phyloP scores from a whole-genome alignment of 2,113 vertebrate species.

The Acrocephalus kingi region DNA sequence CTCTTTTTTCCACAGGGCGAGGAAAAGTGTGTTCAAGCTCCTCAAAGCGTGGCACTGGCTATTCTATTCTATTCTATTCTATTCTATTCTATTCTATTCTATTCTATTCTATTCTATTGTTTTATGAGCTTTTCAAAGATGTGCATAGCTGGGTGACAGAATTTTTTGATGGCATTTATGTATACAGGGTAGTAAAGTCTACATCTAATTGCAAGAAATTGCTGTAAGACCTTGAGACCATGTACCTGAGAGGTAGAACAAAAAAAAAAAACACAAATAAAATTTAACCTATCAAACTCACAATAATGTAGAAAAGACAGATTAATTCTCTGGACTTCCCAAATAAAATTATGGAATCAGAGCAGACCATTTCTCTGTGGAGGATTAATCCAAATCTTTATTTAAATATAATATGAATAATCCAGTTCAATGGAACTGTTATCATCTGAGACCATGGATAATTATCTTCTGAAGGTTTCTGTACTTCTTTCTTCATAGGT shows the following conservation, averaged over 20 bases:
- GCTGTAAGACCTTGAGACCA: background rate
- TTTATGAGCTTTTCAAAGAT: background rate
- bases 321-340: background rate
- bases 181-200: background rate
- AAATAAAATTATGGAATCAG: background rate
- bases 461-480: background rate
- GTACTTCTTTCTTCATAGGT: background rate
- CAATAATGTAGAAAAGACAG: background rate
- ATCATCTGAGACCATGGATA: background rate
- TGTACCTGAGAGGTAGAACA: background rate
- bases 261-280: accelerated
- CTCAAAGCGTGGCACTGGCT: background rate
- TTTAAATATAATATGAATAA: background rate
- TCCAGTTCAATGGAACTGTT: background rate
- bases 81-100: background rate
- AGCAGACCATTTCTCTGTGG: background rate
- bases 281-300: background rate
- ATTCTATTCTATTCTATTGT: background rate
- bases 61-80: background rate
- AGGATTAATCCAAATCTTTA: background rate
- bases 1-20: background rate
- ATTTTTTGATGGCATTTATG: background rate
- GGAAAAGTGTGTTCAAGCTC: background rate
- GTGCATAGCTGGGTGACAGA: background rate
- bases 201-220: background rate